These are phyloP conservation scores for Oncorhynchus mykiss DNA, from an alignment of 2,113 vertebrate genomes.

Conservation along the genomic window DNA sequence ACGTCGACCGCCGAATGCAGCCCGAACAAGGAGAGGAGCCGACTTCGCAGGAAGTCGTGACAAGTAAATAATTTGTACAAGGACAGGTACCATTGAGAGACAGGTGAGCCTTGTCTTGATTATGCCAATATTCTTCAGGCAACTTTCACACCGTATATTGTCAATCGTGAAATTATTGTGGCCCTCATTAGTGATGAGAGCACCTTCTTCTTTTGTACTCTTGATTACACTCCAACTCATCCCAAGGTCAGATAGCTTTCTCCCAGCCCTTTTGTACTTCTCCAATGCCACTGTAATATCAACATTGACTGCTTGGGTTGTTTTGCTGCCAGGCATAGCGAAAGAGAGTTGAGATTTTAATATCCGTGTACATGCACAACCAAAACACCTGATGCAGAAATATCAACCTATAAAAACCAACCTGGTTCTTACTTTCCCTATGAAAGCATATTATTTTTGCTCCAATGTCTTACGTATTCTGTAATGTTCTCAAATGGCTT, in stretches of 20 bases:
- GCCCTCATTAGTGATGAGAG: conserved; percentile 49
- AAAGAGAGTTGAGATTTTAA: conserved; percentile 1
- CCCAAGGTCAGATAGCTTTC: conserved; percentile 42
- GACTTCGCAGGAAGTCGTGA: no score
- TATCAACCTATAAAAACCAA: no score
- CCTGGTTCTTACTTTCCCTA: background rate
- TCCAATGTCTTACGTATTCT: background rate
- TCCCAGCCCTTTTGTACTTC: conserved; percentile 32
- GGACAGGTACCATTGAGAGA: background rate
- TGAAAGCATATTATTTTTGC: background rate
- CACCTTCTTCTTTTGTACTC: conserved; percentile 40
- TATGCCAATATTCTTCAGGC: conserved; percentile 12
- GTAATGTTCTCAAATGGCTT: background rate
- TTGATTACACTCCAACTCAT: conserved; percentile 46
- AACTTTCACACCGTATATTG: conserved; percentile 41
- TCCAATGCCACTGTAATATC: conserved; percentile 28
- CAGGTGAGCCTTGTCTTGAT: background rate
- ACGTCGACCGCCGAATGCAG: no score
- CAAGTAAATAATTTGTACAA: background rate
- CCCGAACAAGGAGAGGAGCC: no score
- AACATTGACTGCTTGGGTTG: conserved; percentile 35
- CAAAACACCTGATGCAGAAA: background rate
- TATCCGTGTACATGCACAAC: background rate
- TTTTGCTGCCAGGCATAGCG: background rate
- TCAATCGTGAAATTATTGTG: conserved; percentile 41